Percentiles rank a stretch among this genome's conserved stretches.
phyloP scores from a whole-genome alignment of 2,888 invertebrate species.

The Ectobius pallidus region DNA sequence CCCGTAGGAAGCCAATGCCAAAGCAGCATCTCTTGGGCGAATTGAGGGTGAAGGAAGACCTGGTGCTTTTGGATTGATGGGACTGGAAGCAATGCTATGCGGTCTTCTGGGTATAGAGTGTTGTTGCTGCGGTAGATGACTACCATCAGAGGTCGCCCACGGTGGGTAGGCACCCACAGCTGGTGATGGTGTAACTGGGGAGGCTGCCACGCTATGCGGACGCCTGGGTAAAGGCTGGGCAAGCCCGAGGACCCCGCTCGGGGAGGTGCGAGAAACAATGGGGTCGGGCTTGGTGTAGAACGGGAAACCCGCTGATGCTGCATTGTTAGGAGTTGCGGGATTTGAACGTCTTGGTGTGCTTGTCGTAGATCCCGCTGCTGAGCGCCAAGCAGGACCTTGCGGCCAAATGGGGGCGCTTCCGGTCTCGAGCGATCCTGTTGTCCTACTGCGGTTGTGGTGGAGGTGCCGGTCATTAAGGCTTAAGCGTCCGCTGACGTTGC shows the following conservation, averaged over 20 bases:
- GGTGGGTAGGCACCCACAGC: background rate
- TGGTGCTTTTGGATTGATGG: constrained; percentile 45
- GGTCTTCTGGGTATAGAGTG: constrained; percentile 59
- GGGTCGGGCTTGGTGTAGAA: constrained; percentile 56
- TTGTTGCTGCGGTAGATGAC: constrained; percentile 47
- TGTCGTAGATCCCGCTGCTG: background rate
- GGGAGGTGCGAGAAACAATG: constrained; percentile 20
- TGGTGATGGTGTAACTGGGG: constrained; percentile 47
- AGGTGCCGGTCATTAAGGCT: constrained; percentile 41
- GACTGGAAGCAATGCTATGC: constrained; percentile 66
- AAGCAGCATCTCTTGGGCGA: constrained; percentile 36
- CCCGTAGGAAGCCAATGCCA: constrained; percentile 50
- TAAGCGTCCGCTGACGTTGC: constrained; percentile 54
- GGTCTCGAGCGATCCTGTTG: constrained; percentile 13
- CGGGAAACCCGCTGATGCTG: constrained; percentile 55
- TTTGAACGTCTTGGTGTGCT: constrained; percentile 18
- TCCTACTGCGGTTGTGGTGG: constrained; percentile 30
- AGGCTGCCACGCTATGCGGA: constrained; percentile 52
- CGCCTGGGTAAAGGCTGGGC: constrained; percentile 41
- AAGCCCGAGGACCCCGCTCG: constrained; percentile 1
- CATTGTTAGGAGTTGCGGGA: constrained; percentile 29
- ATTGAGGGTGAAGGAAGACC: constrained; percentile 34
- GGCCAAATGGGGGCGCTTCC: constrained; percentile 3
- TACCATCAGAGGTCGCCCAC: constrained; percentile 47
- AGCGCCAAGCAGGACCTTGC: constrained; percentile 18